Evolutionary conservation across 2,113 vertebrate genomes (phyloP), one percentile per base, ranked within the genome.

Genomic region (Bufo gargarizans): DNA sequence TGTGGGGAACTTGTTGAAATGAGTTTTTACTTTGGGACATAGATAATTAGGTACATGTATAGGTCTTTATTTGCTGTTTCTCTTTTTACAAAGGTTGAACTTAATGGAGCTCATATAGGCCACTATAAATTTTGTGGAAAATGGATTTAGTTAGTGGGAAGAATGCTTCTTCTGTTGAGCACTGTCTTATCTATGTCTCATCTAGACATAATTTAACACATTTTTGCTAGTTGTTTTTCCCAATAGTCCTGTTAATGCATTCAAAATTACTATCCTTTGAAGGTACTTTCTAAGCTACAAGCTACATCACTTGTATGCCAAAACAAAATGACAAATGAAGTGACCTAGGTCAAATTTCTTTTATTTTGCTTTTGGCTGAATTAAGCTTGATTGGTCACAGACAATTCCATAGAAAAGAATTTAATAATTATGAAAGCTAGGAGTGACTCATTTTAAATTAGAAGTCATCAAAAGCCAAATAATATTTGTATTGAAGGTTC

Each of bases 231-330:
- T 59, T 80, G 77, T 80, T 58, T 80, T 45, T 72, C 13, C 45
- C 33, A 59, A 63, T 61, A 61, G 17, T 65, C 6, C 59, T 82
- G 45, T n/a, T 67, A 22, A 67, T 90, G 91, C 71, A 82, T 86
- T 82, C 88, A 93, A 91, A 89, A 93, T 89, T 92, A 92, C 88
- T 90, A 90, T 91, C 90, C 91, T 93, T 90, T 93, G 91, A 91
- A 90, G 91, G 83, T 50, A 33, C 90, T 90, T 90, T 90, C 88
- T 90, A 92, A 85, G 90, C 90, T 88, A 74, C 71, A 92, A 85
- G 90, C 90, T 88, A 74, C 71, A 90, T 77, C 86, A 91, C 86
- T 90, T 91, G 14, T 76, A 67, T 58, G 90, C 88, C 2, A 0
- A 91, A 87, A 89, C 89, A 92, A 93, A 93, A 94, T 92, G 93